Conservation (phyloP, 1,140 invertebrate genomes). For the Procambarus virginalis region DNA sequence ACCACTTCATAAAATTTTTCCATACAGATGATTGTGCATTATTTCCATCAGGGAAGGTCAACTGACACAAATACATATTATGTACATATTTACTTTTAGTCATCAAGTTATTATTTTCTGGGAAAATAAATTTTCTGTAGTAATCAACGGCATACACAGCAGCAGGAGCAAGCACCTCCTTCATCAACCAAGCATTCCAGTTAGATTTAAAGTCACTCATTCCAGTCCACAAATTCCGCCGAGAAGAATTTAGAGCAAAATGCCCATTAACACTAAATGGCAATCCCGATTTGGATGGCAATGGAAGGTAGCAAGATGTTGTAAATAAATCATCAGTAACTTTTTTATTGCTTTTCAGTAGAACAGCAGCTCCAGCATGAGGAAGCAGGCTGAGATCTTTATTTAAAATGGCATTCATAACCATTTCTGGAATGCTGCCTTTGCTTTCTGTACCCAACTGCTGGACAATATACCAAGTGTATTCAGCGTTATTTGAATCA, state of each 20-base stretch:
- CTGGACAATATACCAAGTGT: slow-evolving; percentile 25
- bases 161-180: slow-evolving; percentile 30
- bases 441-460: slow-evolving; percentile 23
- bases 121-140: not conserved
- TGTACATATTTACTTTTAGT: not conserved
- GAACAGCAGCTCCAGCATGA: slow-evolving; percentile 42
- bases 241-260: slow-evolving; percentile 29
- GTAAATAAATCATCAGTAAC: not conserved
- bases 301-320: slow-evolving; percentile 41
- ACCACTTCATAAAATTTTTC: slow-evolving; percentile 22
- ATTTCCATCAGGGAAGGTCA: not conserved
- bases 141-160: slow-evolving; percentile 12
- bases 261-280: slow-evolving; percentile 53
- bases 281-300: slow-evolving; percentile 23
- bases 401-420: slow-evolving; percentile 3
- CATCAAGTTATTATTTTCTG: not conserved
- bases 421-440: slow-evolving; percentile 17
- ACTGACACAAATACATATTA: not conserved
- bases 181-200: slow-evolving; percentile 48
- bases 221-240: slow-evolving; percentile 27
- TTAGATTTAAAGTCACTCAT: not conserved
- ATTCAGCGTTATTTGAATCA: not conserved
- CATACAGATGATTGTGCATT: not conserved
- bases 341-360: not conserved
- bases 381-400: slow-evolving; percentile 15